phyloP scores from a whole-genome alignment of 2,888 invertebrate genomes.

The Epirrhoe alternata region DNA sequence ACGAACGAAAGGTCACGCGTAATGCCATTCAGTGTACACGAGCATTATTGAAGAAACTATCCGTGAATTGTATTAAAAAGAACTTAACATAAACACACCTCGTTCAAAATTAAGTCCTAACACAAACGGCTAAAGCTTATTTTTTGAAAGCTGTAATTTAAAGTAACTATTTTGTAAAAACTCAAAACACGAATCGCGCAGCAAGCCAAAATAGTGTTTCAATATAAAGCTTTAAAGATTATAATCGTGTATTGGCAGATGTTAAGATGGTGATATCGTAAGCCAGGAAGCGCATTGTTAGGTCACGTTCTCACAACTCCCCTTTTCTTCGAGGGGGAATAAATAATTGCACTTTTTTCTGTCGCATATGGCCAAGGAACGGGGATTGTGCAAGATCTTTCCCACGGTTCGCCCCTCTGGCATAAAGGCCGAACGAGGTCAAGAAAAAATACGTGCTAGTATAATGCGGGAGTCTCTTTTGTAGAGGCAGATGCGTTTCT shows the following conservation, averaged over 20 bases:
- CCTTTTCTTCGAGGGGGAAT: constrained; percentile 84
- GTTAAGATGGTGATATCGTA: constrained; percentile 74
- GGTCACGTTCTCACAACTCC: constrained; percentile 85
- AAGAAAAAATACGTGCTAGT: constrained; percentile 83
- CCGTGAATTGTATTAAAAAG: constrained; percentile 53
- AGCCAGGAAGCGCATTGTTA: constrained; percentile 85
- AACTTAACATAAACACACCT: constrained; percentile 39
- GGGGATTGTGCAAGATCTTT: constrained; percentile 81
- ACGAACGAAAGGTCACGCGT: constrained; percentile 81
- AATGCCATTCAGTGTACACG: constrained; percentile 75
- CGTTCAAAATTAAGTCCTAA: constrained; percentile 48
- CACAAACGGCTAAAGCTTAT: constrained; percentile 40
- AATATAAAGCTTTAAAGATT: constrained; percentile 58
- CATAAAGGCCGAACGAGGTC: constrained; percentile 81
- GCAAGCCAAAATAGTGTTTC: constrained; percentile 35
- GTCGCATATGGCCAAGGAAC: constrained; percentile 85
- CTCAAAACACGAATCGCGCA: constrained; percentile 20
- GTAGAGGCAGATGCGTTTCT: constrained; percentile 79
- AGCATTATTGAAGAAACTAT: constrained; percentile 71
- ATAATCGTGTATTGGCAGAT: constrained; percentile 62
- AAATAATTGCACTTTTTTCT: constrained; percentile 86
- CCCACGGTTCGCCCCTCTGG: constrained; percentile 83
- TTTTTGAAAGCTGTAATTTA: constrained; percentile 42
- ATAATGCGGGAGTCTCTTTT: constrained; percentile 79
- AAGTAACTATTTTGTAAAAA: constrained; percentile 59